Evolutionary conservation across 2,113 vertebrate genomes (phyloP).

Genomic region (Okapia johnstoni): DNA sequence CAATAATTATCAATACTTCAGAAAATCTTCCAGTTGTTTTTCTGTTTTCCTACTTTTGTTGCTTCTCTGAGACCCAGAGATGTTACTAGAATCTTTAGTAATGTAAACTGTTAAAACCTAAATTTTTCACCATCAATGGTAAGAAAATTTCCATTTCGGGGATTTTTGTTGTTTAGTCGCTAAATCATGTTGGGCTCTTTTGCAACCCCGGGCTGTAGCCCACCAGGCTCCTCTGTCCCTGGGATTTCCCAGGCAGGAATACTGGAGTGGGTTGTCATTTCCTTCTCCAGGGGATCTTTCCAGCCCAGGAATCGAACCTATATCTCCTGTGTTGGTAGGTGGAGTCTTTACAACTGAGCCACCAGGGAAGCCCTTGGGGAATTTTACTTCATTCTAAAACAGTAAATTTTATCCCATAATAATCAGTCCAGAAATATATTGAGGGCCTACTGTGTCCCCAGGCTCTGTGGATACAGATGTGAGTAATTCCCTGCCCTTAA

Average conservation of each 20-base stretch:
- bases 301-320: background rate
- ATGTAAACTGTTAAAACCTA: background rate
- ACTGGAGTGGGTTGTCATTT: background rate
- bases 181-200: background rate
- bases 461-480: background rate
- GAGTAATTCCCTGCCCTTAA: background rate
- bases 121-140: background rate
- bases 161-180: background rate
- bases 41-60: background rate
- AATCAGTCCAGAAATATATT: background rate
- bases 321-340: background rate
- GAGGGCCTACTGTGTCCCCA: background rate
- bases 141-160: background rate
- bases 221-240: background rate
- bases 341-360: background rate
- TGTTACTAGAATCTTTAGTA: background rate
- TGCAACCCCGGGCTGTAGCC: background rate
- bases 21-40: background rate
- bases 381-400: background rate
- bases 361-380: background rate
- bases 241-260: background rate
- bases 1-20: slow-evolving; percentile 27
- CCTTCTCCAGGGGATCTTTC: background rate
- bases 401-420: background rate
- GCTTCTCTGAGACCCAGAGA: background rate